Evolutionary conservation across 2,888 invertebrate genomes (phyloP).

Genomic region (Scrobipalpa atriplicella): DNA sequence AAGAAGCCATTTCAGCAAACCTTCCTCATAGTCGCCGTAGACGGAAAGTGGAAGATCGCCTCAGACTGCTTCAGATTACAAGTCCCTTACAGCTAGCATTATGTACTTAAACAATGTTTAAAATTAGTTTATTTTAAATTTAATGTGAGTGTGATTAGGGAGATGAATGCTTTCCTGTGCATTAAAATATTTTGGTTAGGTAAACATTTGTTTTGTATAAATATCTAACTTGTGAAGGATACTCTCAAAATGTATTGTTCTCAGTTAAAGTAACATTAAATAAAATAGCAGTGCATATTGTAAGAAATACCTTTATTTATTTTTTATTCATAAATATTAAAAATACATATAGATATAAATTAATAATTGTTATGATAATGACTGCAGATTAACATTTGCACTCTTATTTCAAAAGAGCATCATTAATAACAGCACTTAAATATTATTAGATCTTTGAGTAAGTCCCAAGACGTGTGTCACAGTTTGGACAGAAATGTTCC

Average conservation of each 20-base stretch:
- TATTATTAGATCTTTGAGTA: conserved; percentile 53
- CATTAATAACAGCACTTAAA: not conserved
- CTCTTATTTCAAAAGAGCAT: not conserved
- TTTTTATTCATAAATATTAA: too few relatives aligned
- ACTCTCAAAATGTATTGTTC: too few relatives aligned
- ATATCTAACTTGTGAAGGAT: not conserved
- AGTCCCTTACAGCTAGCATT: conserved; percentile 71
- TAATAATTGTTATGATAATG: too few relatives aligned
- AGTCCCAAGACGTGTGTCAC: conserved; percentile 63
- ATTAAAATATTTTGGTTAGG: not conserved
- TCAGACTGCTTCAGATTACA: conserved; percentile 94
- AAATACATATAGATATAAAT: too few relatives aligned
- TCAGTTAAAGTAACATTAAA: too few relatives aligned
- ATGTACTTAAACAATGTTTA: not conserved
- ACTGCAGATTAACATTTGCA: too few relatives aligned
- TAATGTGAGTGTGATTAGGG: not conserved
- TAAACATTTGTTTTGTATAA: not conserved
- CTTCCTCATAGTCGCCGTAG: conserved; percentile 93
- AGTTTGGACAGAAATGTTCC: conserved; percentile 70
- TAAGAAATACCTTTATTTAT: too few relatives aligned
- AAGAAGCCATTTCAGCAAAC: conserved; percentile 91
- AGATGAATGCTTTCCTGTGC: not conserved
- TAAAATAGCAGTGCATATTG: too few relatives aligned
- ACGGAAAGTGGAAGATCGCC: conserved; percentile 96
- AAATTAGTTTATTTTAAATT: not conserved